A percentile compares a stretch with the other conserved stretches of the same genome.
phyloP scores from a whole-genome alignment of 2,888 invertebrate genomes.

The Eledona agricola region DNA sequence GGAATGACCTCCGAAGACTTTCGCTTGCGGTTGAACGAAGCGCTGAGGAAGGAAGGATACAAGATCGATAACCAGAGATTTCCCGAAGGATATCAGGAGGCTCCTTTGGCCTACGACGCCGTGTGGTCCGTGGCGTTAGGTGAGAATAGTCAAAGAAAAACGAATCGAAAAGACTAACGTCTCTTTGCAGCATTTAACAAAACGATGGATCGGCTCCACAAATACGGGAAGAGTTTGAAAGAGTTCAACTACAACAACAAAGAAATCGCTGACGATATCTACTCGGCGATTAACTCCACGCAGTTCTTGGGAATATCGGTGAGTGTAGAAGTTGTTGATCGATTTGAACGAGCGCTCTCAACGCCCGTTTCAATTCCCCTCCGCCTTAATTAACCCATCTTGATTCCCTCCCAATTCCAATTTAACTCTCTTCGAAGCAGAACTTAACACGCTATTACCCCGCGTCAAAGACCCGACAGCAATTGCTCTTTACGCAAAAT shows the following conservation, averaged over 20 bases:
- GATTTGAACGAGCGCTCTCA: too few species aligned
- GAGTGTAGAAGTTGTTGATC: constrained; percentile 63
- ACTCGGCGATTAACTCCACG: constrained; percentile 98
- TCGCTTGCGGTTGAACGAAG: constrained; percentile 82
- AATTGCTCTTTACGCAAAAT: too few species aligned
- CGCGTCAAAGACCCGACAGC: too few species aligned
- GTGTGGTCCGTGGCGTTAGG: constrained; percentile 98
- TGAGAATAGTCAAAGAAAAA: constrained; percentile 52
- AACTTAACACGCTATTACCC: too few species aligned
- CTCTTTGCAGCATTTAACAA: constrained; percentile 86
- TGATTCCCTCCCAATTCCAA: too few species aligned
- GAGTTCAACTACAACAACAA: constrained; percentile 97
- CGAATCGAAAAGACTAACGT: too few species aligned
- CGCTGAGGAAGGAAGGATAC: constrained; percentile 81
- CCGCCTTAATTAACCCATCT: too few species aligned
- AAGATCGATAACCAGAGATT: constrained; percentile 87
- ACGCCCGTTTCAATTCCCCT: too few species aligned
- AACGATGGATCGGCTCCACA: constrained; percentile 88
- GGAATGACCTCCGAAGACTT: constrained; percentile 96
- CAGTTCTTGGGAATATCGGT: constrained; percentile 98
- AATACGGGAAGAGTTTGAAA: constrained; percentile 84
- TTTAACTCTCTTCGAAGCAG: too few species aligned
- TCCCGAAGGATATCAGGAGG: constrained; percentile 96
- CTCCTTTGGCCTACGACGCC: constrained; percentile 98
- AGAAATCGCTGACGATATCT: constrained; percentile 94